These are phyloP conservation scores for Wasmannia auropunctata DNA, from an alignment of 1,140 invertebrate genomes.

Conservation along the genomic window DNA sequence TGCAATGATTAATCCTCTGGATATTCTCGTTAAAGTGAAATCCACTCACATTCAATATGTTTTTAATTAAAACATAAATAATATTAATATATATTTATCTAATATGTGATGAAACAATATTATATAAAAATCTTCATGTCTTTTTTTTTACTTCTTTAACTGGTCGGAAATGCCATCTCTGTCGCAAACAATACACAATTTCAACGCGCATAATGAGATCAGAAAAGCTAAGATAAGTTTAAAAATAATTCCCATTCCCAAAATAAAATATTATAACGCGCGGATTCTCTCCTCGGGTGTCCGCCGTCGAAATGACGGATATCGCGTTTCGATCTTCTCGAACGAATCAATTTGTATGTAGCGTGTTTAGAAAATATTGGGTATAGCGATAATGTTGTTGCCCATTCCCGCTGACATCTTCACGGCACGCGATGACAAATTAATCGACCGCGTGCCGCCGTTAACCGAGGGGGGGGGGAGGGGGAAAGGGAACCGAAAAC, in stretches of 20 bases:
- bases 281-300: not conserved
- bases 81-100: not conserved
- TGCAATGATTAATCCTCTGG: not conserved
- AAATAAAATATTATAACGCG: not conserved
- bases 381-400: not conserved
- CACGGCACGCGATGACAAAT: conserved; percentile 37
- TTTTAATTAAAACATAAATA: conserved; percentile 11
- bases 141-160: not conserved
- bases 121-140: not conserved
- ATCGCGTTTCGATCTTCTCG: not conserved
- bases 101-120: not conserved
- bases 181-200: not conserved
- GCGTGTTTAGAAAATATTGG: not conserved
- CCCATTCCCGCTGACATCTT: conserved; percentile 29
- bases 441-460: conserved; percentile 29
- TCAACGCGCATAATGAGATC: not conserved
- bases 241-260: not conserved
- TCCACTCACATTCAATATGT: not conserved
- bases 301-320: not conserved
- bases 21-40: not conserved
- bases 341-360: not conserved
- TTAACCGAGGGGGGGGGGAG: not conserved
- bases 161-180: not conserved
- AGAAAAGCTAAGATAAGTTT: not conserved
- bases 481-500: too few species aligned